A percentile compares a stretch with the other conserved stretches of the same genome.
Conservation (phyloP, 1,140 invertebrate genomes). For the Portunus trituberculatus region DNA sequence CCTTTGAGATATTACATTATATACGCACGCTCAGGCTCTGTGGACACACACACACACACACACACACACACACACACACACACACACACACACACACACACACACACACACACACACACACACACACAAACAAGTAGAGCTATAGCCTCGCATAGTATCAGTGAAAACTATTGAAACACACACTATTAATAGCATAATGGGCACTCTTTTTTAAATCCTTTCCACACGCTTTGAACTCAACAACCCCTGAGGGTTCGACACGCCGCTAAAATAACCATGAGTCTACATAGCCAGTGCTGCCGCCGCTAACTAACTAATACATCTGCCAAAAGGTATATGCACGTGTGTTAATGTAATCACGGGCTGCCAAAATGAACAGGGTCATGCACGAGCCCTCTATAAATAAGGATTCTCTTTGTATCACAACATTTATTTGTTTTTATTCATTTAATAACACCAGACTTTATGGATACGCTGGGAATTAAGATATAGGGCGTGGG, state of each 20-base stretch:
- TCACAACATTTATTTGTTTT: not conserved
- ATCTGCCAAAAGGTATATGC: not conserved
- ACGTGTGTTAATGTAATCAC: conserved; percentile 11
- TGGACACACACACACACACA: not conserved
- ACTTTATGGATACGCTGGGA: not conserved
- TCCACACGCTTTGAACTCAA: too few relatives aligned
- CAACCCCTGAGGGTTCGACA: too few relatives aligned
- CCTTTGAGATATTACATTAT: not conserved
- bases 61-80: too few relatives aligned
- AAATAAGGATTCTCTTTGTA: not conserved
- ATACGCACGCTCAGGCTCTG: not conserved
- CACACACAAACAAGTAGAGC: too few relatives aligned
- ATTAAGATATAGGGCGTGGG: not conserved
- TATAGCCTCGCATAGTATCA: too few relatives aligned
- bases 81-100: too few relatives aligned
- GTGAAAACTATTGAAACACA: too few relatives aligned
- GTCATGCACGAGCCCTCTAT: not conserved
- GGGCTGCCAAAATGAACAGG: not conserved
- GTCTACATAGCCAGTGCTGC: too few relatives aligned
- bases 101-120: too few relatives aligned
- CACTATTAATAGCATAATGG: too few relatives aligned
- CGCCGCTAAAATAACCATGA: too few relatives aligned
- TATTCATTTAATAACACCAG: not conserved
- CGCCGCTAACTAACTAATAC: conserved; percentile 4
- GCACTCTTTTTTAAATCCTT: too few relatives aligned